Evolutionary conservation across 2,888 invertebrate species (phyloP), one percentile per base, ranked within the genome.

Genomic region (Apodemia mormo): DNA sequence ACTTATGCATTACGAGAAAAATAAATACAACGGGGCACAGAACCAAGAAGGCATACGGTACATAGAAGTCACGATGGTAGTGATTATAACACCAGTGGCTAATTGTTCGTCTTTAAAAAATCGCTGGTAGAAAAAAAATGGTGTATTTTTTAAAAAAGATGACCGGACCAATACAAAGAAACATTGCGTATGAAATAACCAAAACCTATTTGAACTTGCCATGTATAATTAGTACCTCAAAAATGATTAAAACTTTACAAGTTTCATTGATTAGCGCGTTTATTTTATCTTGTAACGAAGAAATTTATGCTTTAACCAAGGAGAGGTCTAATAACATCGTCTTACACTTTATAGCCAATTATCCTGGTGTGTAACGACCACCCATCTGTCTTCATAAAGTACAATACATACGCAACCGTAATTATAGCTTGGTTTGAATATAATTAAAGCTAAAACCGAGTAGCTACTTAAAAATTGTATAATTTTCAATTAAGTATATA

Each of bases 301-400:
- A 61, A 61, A 61, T 61, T 61, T 61, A 61, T 61, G 61, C 6
- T 30, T 10, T 9, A 61, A 61, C 61, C 61, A 71, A 73, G 64
- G 64, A 69, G 45, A 66, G 65, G 68, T 68, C 70, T 67, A 67
- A 71, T 66, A 66, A 70, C 78, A 76, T 82, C 85, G 82, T 85
- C 83, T 84, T 81, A 82, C 83, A 78, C 83, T 87, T 85, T 82
- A 88, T 84, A 77, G 84, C 81, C 86, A 84, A 87, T 87, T 88
- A 87, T 81, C 82, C 74, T 76, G 78, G 78, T 81, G 80, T 84
- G 84, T 86, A 68, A 68, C 65, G 82, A 82, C 81, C 77, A 79
- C 79, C 79, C 78, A 81, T 88, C 84, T 84, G 82, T 88, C 88
- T 86, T 84, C 84, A 88, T 88, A 86, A 88, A 85, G 76, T 74